Percentiles rank a stretch among this genome's conserved stretches.
These are phyloP conservation scores for Apotomis betuletana DNA, from an alignment of 2,888 invertebrate species.

Conservation along the genomic window DNA sequence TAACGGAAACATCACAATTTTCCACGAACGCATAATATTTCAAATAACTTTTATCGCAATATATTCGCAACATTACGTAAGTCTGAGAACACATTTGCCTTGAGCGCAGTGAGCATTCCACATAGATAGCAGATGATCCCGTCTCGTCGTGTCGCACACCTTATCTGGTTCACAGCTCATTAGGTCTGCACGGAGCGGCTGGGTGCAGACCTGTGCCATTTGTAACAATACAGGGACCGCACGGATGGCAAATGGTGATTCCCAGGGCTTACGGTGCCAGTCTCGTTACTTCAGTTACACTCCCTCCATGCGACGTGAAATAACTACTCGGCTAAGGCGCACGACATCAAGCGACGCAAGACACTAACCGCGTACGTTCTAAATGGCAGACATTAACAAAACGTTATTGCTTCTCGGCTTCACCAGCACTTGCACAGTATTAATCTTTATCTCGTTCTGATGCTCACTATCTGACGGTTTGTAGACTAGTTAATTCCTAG, in stretches of 20 bases:
- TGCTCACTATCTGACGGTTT: conserved; percentile 60
- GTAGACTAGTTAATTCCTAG: conserved; percentile 63
- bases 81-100: conserved; percentile 45
- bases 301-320: conserved; percentile 63
- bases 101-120: conserved; percentile 65
- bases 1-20: not conserved
- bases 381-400: conserved; percentile 79
- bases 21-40: not conserved
- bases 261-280: conserved; percentile 68
- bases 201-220: conserved; percentile 75
- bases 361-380: conserved; percentile 74
- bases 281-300: conserved; percentile 63
- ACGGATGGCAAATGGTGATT: conserved; percentile 75
- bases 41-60: conserved; percentile 10
- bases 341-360: conserved; percentile 67
- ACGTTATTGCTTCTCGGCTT: conserved; percentile 78
- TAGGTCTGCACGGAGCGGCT: conserved; percentile 73
- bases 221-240: conserved; percentile 78
- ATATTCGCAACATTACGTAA: conserved; percentile 49
- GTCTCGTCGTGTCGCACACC: conserved; percentile 71
- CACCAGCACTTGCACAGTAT: conserved; percentile 75
- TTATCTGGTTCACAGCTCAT: conserved; percentile 85
- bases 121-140: conserved; percentile 75
- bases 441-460: conserved; percentile 73
- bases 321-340: conserved; percentile 61